A percentile compares a stretch with the other conserved stretches of the same genome.
phyloP scores from a whole-genome alignment of 2,113 vertebrate genomes.

The Podilymbus podiceps region DNA sequence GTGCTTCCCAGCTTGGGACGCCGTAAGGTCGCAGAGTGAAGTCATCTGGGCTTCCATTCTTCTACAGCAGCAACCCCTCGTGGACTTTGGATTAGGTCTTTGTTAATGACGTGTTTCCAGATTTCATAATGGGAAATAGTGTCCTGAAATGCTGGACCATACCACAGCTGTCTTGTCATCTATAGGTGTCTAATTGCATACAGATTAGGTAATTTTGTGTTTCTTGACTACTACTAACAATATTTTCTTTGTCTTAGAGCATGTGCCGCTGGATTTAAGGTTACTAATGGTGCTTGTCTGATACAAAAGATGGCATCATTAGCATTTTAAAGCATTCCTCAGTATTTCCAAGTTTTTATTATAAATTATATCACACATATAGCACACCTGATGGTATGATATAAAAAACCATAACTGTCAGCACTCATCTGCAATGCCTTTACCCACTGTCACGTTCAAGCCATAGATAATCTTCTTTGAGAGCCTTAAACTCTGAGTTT shows the following conservation, averaged over 20 bases:
- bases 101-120: neutral
- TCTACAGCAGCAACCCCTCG: neutral
- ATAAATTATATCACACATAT: neutral
- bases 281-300: neutral
- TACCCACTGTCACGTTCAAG: neutral
- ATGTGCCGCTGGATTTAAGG: neutral
- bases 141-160: neutral
- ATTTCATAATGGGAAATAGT: neutral
- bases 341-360: neutral
- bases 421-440: neutral
- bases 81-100: neutral
- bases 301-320: neutral
- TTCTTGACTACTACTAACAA: neutral
- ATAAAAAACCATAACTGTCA: neutral
- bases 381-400: neutral
- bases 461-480: neutral
- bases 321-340: neutral
- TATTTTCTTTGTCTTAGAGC: neutral
- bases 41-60: neutral
- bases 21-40: neutral
- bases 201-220: neutral
- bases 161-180: too few species aligned
- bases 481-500: neutral
- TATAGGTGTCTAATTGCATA: too few species aligned
- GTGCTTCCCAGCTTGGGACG: neutral